phyloP scores from a whole-genome alignment of 1,140 invertebrate species.

The Bombyx mori region ASM3026992v2 NC_085125.1:8269001-8269500 shows the following conservation, averaged over 20 bases:
- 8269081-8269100: constrained; percentile 47
- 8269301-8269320: too few relatives aligned
- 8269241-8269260: constrained; percentile 79
- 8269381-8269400: too few relatives aligned
- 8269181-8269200: constrained; percentile 75
- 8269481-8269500: too few relatives aligned
- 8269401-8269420: too few relatives aligned
- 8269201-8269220: constrained; percentile 77
- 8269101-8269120: constrained; percentile 69
- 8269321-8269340: too few relatives aligned
- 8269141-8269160: constrained; percentile 79
- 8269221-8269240: constrained; percentile 69
- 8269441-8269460: too few relatives aligned
- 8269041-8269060: constrained; percentile 50
- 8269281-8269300: too few relatives aligned
- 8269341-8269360: too few relatives aligned
- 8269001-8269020: constrained; percentile 51
- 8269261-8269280: constrained; percentile 79
- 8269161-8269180: constrained; percentile 84
- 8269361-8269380: too few relatives aligned
- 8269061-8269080: constrained; percentile 46
- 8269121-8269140: constrained; percentile 81
- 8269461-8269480: too few relatives aligned
- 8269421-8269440: too few relatives aligned
- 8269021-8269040: constrained; percentile 51